phyloP scores from a whole-genome alignment of 2,888 invertebrate genomes.

The Lithodes maja region DNA sequence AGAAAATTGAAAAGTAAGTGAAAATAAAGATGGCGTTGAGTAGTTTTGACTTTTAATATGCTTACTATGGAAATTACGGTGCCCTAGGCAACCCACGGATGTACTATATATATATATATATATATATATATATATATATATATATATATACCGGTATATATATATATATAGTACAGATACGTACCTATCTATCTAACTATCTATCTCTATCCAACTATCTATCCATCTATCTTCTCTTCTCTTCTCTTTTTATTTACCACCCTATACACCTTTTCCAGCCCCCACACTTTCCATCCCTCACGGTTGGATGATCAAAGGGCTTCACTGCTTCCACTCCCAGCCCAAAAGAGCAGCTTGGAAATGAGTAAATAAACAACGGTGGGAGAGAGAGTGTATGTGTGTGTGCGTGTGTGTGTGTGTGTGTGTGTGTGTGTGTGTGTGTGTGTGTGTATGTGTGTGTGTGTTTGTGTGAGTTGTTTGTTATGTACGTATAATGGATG shows the following conservation, averaged over 20 bases:
- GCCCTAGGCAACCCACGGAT: too few species aligned
- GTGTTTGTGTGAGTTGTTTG: too few species aligned
- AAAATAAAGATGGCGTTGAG: too few species aligned
- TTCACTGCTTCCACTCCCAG: not conserved
- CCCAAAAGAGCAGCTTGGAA: slow-evolving; percentile 9
- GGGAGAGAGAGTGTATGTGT: not conserved
- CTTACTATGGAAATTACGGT: too few species aligned
- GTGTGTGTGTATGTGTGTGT: too few species aligned
- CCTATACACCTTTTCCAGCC: slow-evolving; percentile 12
- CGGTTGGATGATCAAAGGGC: not conserved
- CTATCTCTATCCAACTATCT: slow-evolving; percentile 11
- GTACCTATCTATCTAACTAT: slow-evolving; percentile 5
- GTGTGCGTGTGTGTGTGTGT: too few species aligned
- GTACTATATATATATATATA: too few species aligned
- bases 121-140: too few species aligned
- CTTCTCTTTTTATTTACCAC: not conserved
- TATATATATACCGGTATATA: too few species aligned
- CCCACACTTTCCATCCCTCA: not conserved
- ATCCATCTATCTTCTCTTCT: not conserved
- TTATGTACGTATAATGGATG: not conserved
- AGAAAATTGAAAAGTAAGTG: too few species aligned
- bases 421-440: too few species aligned
- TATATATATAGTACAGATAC: not conserved
- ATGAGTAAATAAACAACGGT: slow-evolving; percentile 13
- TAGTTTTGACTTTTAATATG: too few species aligned